A percentile compares a stretch with the other conserved stretches of the same genome.
These are phyloP conservation scores for Plectrocnemia conspersa DNA, from an alignment of 1,140 invertebrate genomes.

Conservation along the genomic window DNA sequence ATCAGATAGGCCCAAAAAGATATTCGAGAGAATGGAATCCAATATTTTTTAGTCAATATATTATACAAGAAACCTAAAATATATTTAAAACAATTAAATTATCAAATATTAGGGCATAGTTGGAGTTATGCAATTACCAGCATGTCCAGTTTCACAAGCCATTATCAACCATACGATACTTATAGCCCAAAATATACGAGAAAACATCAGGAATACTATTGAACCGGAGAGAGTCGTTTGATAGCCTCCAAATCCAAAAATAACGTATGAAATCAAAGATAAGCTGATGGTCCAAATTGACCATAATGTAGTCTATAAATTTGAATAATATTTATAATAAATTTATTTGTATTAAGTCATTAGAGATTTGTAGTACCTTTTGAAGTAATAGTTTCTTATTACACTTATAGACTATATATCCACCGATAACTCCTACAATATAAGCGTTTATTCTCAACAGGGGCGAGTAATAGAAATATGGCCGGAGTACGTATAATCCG, in stretches of 20 bases:
- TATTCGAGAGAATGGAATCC: slow-evolving; percentile 49
- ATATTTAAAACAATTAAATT: slow-evolving; percentile 41
- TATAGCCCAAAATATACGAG: slow-evolving; percentile 49
- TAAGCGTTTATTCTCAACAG: slow-evolving; percentile 53
- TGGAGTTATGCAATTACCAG: slow-evolving; percentile 39
- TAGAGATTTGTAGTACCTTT: too few species aligned
- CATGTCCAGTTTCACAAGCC: slow-evolving; percentile 48
- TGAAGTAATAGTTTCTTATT: slow-evolving; percentile 41
- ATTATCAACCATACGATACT: slow-evolving; percentile 51
- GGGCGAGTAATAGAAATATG: slow-evolving; percentile 48
- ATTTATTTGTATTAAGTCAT: too few species aligned
- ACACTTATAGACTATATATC: slow-evolving; percentile 42
- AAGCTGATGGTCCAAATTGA: too few species aligned
- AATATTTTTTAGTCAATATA: slow-evolving; percentile 45
- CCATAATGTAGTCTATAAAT: too few species aligned
- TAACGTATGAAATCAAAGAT: too few species aligned
- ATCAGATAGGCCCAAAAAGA: slow-evolving; percentile 52
- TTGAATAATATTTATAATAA: too few species aligned
- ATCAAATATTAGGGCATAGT: not conserved
- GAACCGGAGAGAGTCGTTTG: too few species aligned
- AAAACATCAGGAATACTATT: too few species aligned
- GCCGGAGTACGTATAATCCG: slow-evolving; percentile 41
- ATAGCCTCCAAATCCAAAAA: too few species aligned
- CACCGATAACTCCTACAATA: slow-evolving; percentile 48
- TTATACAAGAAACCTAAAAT: slow-evolving; percentile 43